Base-by-base conservation (phyloP, 2,888 invertebrate species). In the Volucella zonaria region DNA sequence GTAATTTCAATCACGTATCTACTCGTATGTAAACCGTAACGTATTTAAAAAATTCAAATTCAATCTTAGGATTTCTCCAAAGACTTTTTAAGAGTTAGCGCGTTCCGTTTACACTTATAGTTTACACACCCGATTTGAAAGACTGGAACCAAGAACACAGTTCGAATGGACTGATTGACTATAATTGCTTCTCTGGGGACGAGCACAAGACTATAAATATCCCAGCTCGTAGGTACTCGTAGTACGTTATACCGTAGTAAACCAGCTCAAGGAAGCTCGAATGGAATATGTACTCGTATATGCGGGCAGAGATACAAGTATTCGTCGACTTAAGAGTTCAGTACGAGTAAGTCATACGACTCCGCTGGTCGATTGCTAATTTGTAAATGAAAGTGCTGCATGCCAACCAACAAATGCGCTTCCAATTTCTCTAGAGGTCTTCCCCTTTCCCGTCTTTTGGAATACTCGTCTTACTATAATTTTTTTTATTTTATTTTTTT, bases 311-410 rank as follows among this genome's bases (percentile, higher is more conserved):
- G 67, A 31, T 31, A 31, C 31, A 6, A 31, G 31, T 31, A 31
- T 31, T 31, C 31, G 31, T 31, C 31, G 6, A 31, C 31, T 31
- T 31, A 31, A 6, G 31, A 31, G 31, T 31, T 31, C 31, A 31
- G 31, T 6, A 6, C 6, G 31, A 58, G 45, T 52, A 54, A 49
- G 80, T 66, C 56, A 85, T 81, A 71, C 52, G 85, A 85, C 76
- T 81, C 85, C 68, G 18, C 31, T 31, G 31, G 23, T 12, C 81
- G 61, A 42, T 52, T 76, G 62, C 47, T 64, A 67, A 76, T 81
- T 61, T 73, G 62, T 76, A 80, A 85, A 85, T 85, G 85, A 85
- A 85, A 85, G 81, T 85, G 85, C 68, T 85, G 81, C 73, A 80
- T 85, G 73, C 70, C 64, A 61, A 49, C 14, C 54, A 23, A 56